Percentiles rank a stretch among this genome's conserved stretches.
phyloP scores from a whole-genome alignment of 2,888 invertebrate genomes.

The Tortrix viridana region DNA sequence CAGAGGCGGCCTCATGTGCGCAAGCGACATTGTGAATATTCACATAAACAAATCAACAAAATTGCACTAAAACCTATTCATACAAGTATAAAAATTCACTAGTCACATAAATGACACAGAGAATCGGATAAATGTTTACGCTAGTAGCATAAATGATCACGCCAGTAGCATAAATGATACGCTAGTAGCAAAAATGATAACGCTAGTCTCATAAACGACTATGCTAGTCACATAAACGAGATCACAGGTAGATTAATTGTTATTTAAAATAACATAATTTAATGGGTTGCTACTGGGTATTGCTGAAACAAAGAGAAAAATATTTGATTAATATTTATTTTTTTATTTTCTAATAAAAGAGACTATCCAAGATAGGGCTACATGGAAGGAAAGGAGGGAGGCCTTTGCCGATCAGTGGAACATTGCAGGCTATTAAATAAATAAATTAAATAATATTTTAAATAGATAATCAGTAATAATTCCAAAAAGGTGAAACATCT shows the following conservation, averaged over 20 bases:
- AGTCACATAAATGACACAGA: slow-evolving; percentile 29
- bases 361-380: too few relatives aligned
- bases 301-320: slow-evolving; percentile 37
- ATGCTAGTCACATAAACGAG: slow-evolving; percentile 48
- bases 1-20: slow-evolving; percentile 66
- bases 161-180: slow-evolving; percentile 52
- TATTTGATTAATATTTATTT: not conserved
- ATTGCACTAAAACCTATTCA: slow-evolving; percentile 54
- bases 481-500: too few relatives aligned
- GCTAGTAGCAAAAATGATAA: slow-evolving; percentile 15
- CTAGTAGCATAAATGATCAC: slow-evolving; percentile 46
- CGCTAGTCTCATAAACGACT: slow-evolving; percentile 10
- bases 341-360: not conserved
- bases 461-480: too few relatives aligned
- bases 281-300: slow-evolving; percentile 45
- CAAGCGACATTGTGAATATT: slow-evolving; percentile 62
- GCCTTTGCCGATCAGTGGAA: too few relatives aligned
- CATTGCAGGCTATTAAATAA: too few relatives aligned
- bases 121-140: slow-evolving; percentile 46
- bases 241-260: slow-evolving; percentile 61
- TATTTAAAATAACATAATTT: slow-evolving; percentile 63
- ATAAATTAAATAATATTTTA: too few relatives aligned
- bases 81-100: slow-evolving; percentile 47
- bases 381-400: too few relatives aligned
- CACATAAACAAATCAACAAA: slow-evolving; percentile 46